Evolutionary conservation across 2,888 invertebrate genomes (phyloP).

Genomic region (Drosophila rubida): DNA sequence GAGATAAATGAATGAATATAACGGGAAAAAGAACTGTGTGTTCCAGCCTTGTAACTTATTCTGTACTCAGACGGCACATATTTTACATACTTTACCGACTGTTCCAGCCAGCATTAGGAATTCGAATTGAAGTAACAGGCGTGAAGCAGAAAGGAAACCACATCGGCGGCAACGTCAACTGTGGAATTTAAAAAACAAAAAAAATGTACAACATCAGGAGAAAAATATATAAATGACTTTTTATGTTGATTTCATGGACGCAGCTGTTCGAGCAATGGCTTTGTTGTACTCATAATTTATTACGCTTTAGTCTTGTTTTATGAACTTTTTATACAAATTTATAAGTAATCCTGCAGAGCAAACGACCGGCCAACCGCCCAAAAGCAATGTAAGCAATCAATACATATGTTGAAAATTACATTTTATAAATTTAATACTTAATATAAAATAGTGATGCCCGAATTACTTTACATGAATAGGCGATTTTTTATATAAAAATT

Average conservation of each 20-base stretch:
- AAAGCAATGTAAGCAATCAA: constrained; percentile 5
- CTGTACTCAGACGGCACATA: constrained; percentile 49
- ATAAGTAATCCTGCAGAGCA: constrained; percentile 35
- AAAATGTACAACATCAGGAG: constrained; percentile 20
- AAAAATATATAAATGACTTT: constrained; percentile 76
- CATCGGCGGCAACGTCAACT: constrained; percentile 58
- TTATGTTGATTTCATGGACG: constrained; percentile 80
- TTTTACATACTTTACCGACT: constrained; percentile 68
- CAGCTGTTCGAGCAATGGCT: constrained; percentile 64
- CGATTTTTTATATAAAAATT: too few relatives aligned
- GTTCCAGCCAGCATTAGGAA: constrained; percentile 38
- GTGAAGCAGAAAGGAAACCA: constrained; percentile 62
- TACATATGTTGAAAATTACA: constrained; percentile 4
- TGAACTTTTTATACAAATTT: constrained; percentile 75
- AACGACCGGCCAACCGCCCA: not conserved
- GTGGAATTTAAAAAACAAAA: constrained; percentile 42
- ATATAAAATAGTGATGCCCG: too few relatives aligned
- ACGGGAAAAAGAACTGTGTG: constrained; percentile 27
- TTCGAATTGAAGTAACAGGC: constrained; percentile 64
- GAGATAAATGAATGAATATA: constrained; percentile 71
- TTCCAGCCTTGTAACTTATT: not conserved
- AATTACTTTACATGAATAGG: too few relatives aligned
- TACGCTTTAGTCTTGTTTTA: constrained; percentile 66
- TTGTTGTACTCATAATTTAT: constrained; percentile 64
- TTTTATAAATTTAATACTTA: not conserved